Conservation (phyloP, 2,888 invertebrate genomes). For the Nezara viridula region DNA sequence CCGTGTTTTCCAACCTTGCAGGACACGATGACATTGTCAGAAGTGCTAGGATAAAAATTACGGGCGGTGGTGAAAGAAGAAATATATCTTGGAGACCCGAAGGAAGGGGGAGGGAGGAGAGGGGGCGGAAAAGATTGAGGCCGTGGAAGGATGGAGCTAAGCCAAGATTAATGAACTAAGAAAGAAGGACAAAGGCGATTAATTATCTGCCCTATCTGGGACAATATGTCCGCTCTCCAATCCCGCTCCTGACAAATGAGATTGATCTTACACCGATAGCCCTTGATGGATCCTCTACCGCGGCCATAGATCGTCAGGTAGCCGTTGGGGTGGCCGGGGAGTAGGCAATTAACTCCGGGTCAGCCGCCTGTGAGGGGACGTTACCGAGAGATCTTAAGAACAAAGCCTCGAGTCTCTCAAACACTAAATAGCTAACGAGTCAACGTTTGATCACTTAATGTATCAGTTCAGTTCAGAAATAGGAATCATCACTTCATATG, state of each 20-base stretch:
- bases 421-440: too few species aligned
- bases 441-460: too few species aligned
- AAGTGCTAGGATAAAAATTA: not conserved
- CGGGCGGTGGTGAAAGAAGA: not conserved
- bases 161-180: constrained; percentile 51
- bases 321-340: not conserved
- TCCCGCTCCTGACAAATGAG: constrained; percentile 32
- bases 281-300: not conserved
- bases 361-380: not conserved
- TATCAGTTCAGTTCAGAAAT: too few species aligned
- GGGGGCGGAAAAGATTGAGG: constrained; percentile 21
- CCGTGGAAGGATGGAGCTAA: constrained; percentile 6
- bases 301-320: not conserved
- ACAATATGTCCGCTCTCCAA: constrained; percentile 39
- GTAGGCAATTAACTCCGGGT: not conserved
- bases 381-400: not conserved
- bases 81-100: not conserved
- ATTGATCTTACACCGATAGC: constrained; percentile 39
- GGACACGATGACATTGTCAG: not conserved
- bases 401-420: too few species aligned
- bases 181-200: constrained; percentile 49
- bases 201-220: constrained; percentile 29
- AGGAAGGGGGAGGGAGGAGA: not conserved
- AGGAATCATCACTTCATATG: too few species aligned
- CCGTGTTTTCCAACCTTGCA: not conserved